A percentile compares a stretch with the other conserved stretches of the same genome.
Conservation (phyloP, 1,140 invertebrate species). For the Araneus ventricosus region DNA sequence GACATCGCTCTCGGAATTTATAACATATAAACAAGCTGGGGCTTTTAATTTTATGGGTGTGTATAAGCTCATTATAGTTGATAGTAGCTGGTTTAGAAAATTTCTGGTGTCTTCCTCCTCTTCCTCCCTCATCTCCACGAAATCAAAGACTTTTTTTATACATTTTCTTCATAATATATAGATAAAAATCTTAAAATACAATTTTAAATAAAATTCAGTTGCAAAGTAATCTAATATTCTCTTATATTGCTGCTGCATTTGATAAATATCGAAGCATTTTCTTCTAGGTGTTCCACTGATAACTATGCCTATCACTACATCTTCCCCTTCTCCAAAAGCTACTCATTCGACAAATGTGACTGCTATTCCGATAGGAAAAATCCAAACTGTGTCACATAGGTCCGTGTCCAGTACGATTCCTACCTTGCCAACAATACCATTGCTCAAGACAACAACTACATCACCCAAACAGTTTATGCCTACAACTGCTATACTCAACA, state of each 20-base stretch:
- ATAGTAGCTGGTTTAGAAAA: too few species aligned
- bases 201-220: too few species aligned
- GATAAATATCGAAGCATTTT: background rate
- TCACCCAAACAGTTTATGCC: background rate
- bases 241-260: background rate
- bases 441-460: background rate
- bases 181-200: too few species aligned
- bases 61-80: too few species aligned
- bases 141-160: too few species aligned
- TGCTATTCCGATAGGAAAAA: slow-evolving; percentile 11
- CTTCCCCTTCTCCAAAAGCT: background rate
- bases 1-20: too few species aligned
- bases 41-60: too few species aligned
- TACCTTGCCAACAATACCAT: background rate
- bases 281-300: background rate
- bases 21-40: too few species aligned
- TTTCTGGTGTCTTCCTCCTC: too few species aligned
- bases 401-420: background rate
- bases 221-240: too few species aligned
- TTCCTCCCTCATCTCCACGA: too few species aligned
- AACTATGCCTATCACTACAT: background rate
- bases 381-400: slow-evolving; percentile 39
- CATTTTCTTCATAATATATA: too few species aligned
- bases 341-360: slow-evolving; percentile 47
- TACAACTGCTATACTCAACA: background rate